These are phyloP conservation scores for Megaustenia siamemsis DNA, from an alignment of 2,888 invertebrate genomes.

Conservation along the genomic window DNA sequence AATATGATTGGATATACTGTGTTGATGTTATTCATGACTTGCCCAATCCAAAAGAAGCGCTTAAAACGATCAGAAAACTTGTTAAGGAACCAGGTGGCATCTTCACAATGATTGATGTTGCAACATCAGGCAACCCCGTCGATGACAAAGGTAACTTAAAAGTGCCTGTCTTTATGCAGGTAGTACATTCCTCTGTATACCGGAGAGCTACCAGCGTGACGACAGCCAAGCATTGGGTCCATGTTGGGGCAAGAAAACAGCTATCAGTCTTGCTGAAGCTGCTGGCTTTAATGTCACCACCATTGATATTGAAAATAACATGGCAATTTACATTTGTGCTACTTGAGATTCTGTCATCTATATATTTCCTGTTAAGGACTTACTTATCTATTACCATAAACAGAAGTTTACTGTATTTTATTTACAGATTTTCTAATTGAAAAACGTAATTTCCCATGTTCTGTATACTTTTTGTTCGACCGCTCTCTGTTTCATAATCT, in stretches of 20 bases:
- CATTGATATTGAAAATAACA: background rate
- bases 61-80: slow-evolving; percentile 44
- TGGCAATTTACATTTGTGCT: slow-evolving; percentile 26
- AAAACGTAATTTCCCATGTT: too few species aligned
- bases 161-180: slow-evolving; percentile 41
- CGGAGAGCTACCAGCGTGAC: slow-evolving; percentile 56
- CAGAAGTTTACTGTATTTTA: too few species aligned
- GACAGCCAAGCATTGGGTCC: slow-evolving; percentile 53
- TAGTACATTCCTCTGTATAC: slow-evolving; percentile 56
- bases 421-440: too few species aligned
- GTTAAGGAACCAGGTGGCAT: slow-evolving; percentile 26
- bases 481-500: too few species aligned
- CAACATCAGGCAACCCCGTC: slow-evolving; percentile 35
- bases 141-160: slow-evolving; percentile 44
- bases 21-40: slow-evolving; percentile 58
- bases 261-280: slow-evolving; percentile 15
- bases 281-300: slow-evolving; percentile 51
- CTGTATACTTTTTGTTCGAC: too few species aligned
- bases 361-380: too few species aligned
- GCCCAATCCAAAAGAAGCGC: slow-evolving; percentile 49
- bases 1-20: slow-evolving; percentile 54
- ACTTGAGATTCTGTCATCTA: too few species aligned
- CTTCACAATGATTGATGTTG: slow-evolving; percentile 32
- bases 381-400: too few species aligned
- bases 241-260: slow-evolving; percentile 50